Evolutionary conservation across 1,140 invertebrate species (phyloP).

Genomic region (Helicoverpa zea): DNA sequence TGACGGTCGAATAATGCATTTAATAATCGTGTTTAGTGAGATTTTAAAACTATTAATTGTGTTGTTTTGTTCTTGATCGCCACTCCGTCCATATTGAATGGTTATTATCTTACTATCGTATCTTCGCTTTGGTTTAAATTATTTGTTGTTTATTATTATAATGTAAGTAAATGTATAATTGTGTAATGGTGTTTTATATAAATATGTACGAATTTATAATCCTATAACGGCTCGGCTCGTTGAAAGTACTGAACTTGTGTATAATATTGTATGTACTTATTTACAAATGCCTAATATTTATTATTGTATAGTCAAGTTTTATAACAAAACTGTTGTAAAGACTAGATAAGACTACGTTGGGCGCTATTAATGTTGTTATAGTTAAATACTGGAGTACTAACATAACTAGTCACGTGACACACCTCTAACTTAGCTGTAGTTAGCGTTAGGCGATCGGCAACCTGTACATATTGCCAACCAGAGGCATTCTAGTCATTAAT

Average conservation of each 20-base stretch:
- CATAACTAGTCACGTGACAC: slow-evolving; percentile 71
- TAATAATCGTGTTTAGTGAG: slow-evolving; percentile 65
- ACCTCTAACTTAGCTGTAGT: slow-evolving; percentile 59
- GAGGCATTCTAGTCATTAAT: slow-evolving; percentile 81
- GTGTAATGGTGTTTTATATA: not conserved
- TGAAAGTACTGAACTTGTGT: slow-evolving; percentile 33
- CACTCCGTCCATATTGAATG: slow-evolving; percentile 61
- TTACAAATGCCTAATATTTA: slow-evolving; percentile 7
- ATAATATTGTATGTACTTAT: not conserved
- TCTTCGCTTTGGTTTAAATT: slow-evolving; percentile 34
- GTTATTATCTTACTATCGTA: slow-evolving; percentile 18
- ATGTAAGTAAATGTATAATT: not conserved
- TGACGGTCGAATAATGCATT: slow-evolving; percentile 65
- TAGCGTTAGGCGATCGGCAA: slow-evolving; percentile 45
- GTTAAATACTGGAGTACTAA: slow-evolving; percentile 55
- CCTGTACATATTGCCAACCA: slow-evolving; percentile 64
- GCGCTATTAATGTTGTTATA: slow-evolving; percentile 37
- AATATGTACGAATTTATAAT: not conserved
- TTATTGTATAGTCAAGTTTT: not conserved
- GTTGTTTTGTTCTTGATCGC: slow-evolving; percentile 51
- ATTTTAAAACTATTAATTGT: slow-evolving; percentile 51
- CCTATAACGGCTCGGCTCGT: not conserved
- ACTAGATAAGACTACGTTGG: not conserved
- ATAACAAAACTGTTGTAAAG: not conserved
- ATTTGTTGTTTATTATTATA: slow-evolving; percentile 35